Conservation (phyloP, 2,113 vertebrate species). For the Rhinolophus ferrumequinum region DNA sequence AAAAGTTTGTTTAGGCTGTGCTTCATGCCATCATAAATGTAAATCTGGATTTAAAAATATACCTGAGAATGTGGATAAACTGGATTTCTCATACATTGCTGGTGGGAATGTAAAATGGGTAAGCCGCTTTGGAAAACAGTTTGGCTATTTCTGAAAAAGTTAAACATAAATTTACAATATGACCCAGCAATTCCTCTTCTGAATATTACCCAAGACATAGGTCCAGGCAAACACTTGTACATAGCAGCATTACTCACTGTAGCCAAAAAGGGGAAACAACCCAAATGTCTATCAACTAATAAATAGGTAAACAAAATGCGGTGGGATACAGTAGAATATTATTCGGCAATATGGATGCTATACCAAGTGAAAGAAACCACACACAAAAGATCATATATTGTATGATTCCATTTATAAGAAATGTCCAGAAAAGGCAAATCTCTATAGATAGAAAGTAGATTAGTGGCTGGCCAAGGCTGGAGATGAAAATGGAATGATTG, state of each 20-base stretch:
- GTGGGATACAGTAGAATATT: not conserved
- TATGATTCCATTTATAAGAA: not conserved
- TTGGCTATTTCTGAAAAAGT: constrained; percentile 40
- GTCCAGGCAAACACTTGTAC: not conserved
- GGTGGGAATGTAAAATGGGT: not conserved
- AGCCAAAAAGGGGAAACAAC: not conserved
- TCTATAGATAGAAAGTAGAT: not conserved
- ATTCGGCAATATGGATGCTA: not conserved
- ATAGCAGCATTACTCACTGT: not conserved
- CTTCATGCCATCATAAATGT: not conserved
- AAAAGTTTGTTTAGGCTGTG: not conserved
- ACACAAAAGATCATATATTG: not conserved
- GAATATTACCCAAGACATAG: not conserved
- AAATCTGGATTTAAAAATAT: constrained; percentile 16
- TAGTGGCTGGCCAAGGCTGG: not conserved
- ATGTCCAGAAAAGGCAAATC: not conserved
- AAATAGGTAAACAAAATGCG: not conserved
- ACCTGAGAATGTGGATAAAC: not conserved
- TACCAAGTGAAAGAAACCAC: not conserved
- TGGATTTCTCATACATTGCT: not conserved
- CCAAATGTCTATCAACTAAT: not conserved
- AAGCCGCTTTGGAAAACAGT: not conserved
- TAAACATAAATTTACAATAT: not conserved
- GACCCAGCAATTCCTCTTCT: not conserved
- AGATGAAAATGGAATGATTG: not conserved